Evolutionary conservation across 1,140 invertebrate genomes (phyloP), one percentile per base, ranked within the genome.

Genomic region (Drosophila jambulina): DNA sequence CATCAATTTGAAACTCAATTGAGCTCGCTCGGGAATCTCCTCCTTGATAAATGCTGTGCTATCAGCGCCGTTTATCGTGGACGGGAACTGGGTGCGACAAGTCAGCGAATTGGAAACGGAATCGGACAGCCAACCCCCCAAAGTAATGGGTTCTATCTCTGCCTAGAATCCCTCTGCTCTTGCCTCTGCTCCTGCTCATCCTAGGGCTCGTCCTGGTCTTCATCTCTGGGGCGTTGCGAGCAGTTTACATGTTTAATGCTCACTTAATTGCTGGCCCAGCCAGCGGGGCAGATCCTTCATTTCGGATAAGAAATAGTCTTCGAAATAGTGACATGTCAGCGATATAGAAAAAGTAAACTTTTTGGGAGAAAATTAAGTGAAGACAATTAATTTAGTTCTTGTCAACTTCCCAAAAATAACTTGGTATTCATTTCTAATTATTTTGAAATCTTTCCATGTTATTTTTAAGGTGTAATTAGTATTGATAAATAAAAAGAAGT

Each of bases 1-100:
- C 91, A 92, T 92, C 91, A 92, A 92, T 92, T 92, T 91, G 85
- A 91, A 87, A 91, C 91, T 87, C 91, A 91, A 92, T 92, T 92
- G 91, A 91, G 91, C 64, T 75, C 42, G 51, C 51, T 23, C 51
- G 51, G 51, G 32, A 36, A 54, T 54, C 60, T 49, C 42, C 29
- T 62, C 56, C 57, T 48, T 91, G 83, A 82, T 87, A 91, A 91
- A 91, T 91, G 88, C 65, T 82, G 46, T 48, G 78, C 88, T 91
- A 91, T 91, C 88, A 88, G 88, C 63, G 81, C 61, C 75, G 88
- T 88, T 91, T 91, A 91, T 91, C 85, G 85, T 78, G 36, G 75
- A 71, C 36, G 54, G 78, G 49, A 75, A 88, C 86, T 90, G 81
- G 75, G 70, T 90, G 86, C 85, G 85, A 88, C 85, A 88, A 88